A percentile compares a stretch with the other conserved stretches of the same genome.
phyloP scores from a whole-genome alignment of 2,888 invertebrate genomes.

The Eupeodes latifasciatus region DNA sequence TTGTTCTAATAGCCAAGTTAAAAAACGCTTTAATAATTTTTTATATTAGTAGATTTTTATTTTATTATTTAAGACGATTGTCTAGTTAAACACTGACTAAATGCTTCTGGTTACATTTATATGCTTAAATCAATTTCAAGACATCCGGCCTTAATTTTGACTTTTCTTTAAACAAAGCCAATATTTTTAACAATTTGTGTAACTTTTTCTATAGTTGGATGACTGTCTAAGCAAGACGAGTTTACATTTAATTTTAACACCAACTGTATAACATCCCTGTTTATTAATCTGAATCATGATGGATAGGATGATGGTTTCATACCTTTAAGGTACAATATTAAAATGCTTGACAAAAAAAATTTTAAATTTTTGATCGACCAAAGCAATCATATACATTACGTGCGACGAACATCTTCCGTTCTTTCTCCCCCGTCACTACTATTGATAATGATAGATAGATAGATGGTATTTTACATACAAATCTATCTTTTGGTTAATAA shows the following conservation, averaged over 20 bases:
- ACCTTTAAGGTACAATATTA: background rate
- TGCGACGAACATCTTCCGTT: background rate
- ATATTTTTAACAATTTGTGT: no score
- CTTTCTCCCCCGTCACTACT: background rate
- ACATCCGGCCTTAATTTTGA: no score
- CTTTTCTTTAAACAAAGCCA: no score
- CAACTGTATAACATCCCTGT: slow-evolving; percentile 15
- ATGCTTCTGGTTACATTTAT: no score
- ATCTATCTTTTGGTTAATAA: slow-evolving; percentile 9
- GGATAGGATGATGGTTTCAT: background rate
- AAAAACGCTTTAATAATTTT: no score
- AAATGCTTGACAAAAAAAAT: slow-evolving; percentile 23
- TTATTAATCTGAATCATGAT: background rate
- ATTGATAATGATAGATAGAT: slow-evolving; percentile 2
- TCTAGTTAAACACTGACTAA: no score
- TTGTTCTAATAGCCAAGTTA: no score
- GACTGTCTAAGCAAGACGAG: background rate
- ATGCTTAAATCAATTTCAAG: no score
- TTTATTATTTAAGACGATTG: no score
- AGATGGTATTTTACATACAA: background rate
- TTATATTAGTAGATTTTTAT: no score
- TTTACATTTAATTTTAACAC: no score
- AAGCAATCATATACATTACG: slow-evolving; percentile 10
- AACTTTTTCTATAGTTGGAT: no score
- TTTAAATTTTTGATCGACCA: slow-evolving; percentile 36